These are phyloP conservation scores for Muscicapa adusta DNA, from an alignment of 2,113 vertebrate species.

Conservation along the genomic window DNA sequence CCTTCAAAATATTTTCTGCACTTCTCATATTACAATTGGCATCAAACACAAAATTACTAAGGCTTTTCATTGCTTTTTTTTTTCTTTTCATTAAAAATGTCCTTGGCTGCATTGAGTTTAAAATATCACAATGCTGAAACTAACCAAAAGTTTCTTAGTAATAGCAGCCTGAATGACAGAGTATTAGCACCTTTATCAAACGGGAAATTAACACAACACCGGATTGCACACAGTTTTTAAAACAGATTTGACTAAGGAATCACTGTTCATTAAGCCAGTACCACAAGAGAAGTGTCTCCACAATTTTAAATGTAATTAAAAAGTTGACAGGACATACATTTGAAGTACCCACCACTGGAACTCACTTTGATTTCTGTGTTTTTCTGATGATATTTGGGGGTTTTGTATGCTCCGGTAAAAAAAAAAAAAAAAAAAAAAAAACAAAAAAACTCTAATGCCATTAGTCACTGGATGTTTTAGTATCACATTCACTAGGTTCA, in stretches of 20 bases:
- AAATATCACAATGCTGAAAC: slow-evolving; percentile 13
- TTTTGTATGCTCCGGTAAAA: background rate
- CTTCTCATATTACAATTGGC: slow-evolving; percentile 6
- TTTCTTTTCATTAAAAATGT: slow-evolving; percentile 31
- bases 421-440: background rate
- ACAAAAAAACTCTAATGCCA: background rate
- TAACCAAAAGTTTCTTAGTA: slow-evolving; percentile 15
- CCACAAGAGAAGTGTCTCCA: background rate
- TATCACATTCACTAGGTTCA: background rate
- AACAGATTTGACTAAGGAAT: background rate
- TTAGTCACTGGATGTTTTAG: background rate
- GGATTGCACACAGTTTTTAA: background rate
- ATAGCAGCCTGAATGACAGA: background rate
- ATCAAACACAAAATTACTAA: slow-evolving; percentile 7
- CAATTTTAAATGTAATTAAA: background rate
- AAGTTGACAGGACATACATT: background rate
- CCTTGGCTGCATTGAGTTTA: slow-evolving; percentile 5
- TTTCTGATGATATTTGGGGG: background rate
- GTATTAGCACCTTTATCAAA: slow-evolving; percentile 9
- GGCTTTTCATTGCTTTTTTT: background rate
- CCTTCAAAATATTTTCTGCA: slow-evolving; percentile 29
- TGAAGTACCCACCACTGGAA: background rate
- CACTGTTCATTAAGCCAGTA: background rate
- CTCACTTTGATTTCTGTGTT: background rate
- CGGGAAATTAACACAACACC: background rate